phyloP scores from a whole-genome alignment of 2,113 vertebrate genomes.

The Muntiacus reevesi region DNA sequence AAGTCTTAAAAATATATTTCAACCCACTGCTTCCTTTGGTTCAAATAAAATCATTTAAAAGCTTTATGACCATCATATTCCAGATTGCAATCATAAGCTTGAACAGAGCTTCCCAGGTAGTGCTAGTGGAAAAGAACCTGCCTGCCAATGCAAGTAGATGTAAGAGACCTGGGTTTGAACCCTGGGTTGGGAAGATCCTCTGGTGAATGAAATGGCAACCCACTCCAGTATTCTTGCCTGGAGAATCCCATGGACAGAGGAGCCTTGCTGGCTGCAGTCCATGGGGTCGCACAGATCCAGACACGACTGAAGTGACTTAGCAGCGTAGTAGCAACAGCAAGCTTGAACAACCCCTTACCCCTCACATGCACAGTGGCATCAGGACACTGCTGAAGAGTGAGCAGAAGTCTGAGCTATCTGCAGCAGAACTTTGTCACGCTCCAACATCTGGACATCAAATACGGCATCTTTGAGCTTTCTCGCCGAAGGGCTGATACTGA shows the following conservation, averaged over 20 bases:
- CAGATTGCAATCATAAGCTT: neutral
- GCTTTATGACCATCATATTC: neutral
- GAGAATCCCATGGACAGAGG: neutral
- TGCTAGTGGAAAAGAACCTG: neutral
- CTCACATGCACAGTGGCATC: neutral
- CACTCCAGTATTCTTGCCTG: neutral
- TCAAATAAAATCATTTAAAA: neutral
- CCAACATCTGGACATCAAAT: neutral
- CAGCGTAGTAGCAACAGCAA: neutral
- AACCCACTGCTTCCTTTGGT: neutral
- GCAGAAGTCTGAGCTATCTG: neutral
- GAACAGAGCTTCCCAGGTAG: neutral
- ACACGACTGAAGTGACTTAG: neutral
- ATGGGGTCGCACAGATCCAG: neutral
- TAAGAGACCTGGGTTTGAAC: neutral
- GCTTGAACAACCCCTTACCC: neutral
- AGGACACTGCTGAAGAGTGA: neutral
- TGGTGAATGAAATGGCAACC: neutral
- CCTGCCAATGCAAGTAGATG: rapidly evolving
- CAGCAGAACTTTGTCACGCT: neutral
- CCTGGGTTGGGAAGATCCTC: neutral
- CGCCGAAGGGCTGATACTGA: neutral
- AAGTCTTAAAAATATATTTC: neutral
- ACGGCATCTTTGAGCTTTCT: neutral
- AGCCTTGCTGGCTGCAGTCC: neutral